A percentile compares a stretch with the other conserved stretches of the same genome.
Evolutionary conservation across 2,113 vertebrate genomes (phyloP).

Genomic region (Gnathonemus echidnorhynchus): DNA sequence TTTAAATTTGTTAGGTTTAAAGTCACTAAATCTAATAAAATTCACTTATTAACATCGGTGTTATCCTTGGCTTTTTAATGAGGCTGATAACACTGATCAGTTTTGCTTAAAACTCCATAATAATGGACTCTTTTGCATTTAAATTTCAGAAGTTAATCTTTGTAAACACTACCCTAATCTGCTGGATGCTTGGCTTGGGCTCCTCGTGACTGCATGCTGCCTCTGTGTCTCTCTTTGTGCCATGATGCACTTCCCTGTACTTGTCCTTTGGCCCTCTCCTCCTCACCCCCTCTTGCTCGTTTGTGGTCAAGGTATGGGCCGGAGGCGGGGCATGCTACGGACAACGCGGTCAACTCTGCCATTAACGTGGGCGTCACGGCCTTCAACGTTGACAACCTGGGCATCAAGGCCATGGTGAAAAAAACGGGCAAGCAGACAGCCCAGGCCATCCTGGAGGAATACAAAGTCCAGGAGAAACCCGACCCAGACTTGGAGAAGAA

Average conservation of each 20-base stretch:
- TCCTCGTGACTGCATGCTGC: not conserved
- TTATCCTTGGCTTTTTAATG: not conserved
- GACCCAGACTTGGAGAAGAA: conserved; percentile 35
- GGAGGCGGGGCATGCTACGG: conserved; percentile 82
- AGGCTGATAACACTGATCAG: not conserved
- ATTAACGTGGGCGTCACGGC: conserved; percentile 88
- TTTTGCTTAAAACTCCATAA: not conserved
- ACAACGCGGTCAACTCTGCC: conserved; percentile 83
- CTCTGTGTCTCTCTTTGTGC: not conserved
- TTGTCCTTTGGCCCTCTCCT: conserved; percentile 7
- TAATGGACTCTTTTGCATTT: not conserved
- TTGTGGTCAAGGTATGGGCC: conserved; percentile 77
- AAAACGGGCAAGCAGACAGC: conserved; percentile 86
- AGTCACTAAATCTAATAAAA: not conserved
- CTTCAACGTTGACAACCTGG: conserved; percentile 89
- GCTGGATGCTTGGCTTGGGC: not conserved
- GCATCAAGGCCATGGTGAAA: conserved; percentile 89
- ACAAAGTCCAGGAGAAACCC: conserved; percentile 64
- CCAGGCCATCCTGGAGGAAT: conserved; percentile 80
- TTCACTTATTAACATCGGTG: not conserved
- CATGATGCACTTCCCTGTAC: conserved; percentile 5
- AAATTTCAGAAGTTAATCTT: not conserved
- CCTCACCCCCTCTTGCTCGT: conserved; percentile 31
- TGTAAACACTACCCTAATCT: not conserved
- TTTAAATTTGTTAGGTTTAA: not conserved